Evolutionary conservation across 2,888 invertebrate genomes (phyloP).

Genomic region (Caenorhabditis uteleia): DNA sequence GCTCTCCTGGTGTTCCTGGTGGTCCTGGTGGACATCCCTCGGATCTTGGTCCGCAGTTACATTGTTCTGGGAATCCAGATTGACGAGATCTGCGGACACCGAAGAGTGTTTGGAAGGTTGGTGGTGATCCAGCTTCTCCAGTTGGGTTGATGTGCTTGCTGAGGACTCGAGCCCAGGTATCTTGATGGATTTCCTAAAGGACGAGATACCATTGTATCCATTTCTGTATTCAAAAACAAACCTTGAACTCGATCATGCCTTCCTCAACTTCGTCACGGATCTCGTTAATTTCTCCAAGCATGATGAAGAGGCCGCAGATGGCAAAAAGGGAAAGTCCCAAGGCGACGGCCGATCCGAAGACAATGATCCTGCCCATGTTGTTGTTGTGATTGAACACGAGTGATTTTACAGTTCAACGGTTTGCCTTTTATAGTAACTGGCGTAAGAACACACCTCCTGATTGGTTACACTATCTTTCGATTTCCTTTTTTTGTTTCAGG

Average conservation of each 20-base stretch:
- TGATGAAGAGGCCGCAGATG: constrained; percentile 35
- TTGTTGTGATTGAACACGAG: no score
- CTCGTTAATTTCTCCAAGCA: constrained; percentile 45
- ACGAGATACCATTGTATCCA: neutral
- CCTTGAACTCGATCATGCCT: constrained; percentile 49
- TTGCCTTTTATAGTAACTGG: constrained; percentile 5
- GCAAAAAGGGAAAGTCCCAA: constrained; percentile 33
- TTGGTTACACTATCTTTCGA: neutral
- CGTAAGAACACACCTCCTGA: neutral
- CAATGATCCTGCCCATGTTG: constrained; percentile 40
- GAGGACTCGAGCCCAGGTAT: constrained; percentile 44
- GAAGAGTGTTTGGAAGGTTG: constrained; percentile 51
- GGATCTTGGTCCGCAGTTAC: constrained; percentile 49
- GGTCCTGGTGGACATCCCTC: constrained; percentile 53
- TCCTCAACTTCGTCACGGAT: constrained; percentile 44
- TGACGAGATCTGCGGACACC: constrained; percentile 43
- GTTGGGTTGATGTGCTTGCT: constrained; percentile 44
- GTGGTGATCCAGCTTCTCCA: constrained; percentile 35
- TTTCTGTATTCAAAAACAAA: constrained; percentile 22
- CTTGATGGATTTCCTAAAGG: constrained; percentile 44
- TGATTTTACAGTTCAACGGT: neutral
- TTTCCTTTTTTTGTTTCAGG: no score
- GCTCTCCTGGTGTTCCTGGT: constrained; percentile 50
- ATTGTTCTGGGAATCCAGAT: constrained; percentile 46
- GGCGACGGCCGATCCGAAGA: constrained; percentile 40